phyloP scores from a whole-genome alignment of 2,888 invertebrate genomes.

The Oxycera nigricornis region DNA sequence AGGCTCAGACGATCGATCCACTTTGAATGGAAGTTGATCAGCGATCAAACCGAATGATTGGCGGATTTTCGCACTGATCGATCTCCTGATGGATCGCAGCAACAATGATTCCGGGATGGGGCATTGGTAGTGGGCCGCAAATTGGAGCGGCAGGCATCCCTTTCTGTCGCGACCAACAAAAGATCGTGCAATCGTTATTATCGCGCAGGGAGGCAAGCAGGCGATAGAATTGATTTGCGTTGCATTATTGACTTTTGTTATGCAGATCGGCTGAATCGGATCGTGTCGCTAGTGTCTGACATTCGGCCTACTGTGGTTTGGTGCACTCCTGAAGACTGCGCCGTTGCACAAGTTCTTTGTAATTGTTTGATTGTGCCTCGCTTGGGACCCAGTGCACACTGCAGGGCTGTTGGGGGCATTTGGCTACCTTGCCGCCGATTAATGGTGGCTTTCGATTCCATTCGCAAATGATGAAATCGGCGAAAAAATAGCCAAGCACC shows the following conservation, averaged over 20 bases:
- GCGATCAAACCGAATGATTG: constrained; percentile 14
- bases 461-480: constrained; percentile 25
- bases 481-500: constrained; percentile 11
- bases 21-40: constrained; percentile 14
- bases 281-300: constrained; percentile 19
- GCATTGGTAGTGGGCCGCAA: background rate
- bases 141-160: background rate
- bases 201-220: background rate
- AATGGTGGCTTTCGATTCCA: constrained; percentile 24
- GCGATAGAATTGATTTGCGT: constrained; percentile 12
- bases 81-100: constrained; percentile 12
- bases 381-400: constrained; percentile 4
- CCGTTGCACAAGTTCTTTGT: constrained; percentile 32
- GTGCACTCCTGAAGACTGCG: constrained; percentile 5
- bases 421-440: constrained; percentile 13
- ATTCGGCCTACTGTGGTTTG: constrained; percentile 9
- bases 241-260: constrained; percentile 26
- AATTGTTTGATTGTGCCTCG: constrained; percentile 29
- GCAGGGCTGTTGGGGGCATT: background rate
- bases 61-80: constrained; percentile 22
- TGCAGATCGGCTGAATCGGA: background rate
- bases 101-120: constrained; percentile 8
- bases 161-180: constrained; percentile 1
- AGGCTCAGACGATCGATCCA: background rate
- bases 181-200: constrained; percentile 20